Evolutionary conservation across 2,113 vertebrate species (phyloP).

Genomic region (Menura novaehollandiae): DNA sequence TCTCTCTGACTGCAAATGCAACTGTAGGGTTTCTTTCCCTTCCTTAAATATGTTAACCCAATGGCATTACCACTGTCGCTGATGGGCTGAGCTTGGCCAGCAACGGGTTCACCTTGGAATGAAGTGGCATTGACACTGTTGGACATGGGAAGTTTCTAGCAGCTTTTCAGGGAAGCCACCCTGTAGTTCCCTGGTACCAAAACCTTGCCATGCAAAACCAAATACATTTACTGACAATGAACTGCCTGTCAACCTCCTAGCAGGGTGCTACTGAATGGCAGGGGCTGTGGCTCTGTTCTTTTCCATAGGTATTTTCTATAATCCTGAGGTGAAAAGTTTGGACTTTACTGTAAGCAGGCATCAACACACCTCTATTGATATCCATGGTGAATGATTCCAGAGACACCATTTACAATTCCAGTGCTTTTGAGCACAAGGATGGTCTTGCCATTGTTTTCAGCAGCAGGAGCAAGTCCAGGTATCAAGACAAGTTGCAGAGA

Average conservation of each 20-base stretch:
- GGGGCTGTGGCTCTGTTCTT: not conserved
- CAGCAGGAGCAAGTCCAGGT: not conserved
- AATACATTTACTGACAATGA: not conserved
- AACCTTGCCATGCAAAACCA: not conserved
- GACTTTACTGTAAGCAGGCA: not conserved
- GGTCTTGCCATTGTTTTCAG: not conserved
- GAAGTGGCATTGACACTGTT: accelerated
- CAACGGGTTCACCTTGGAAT: accelerated
- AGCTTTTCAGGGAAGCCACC: not conserved
- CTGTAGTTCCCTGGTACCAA: not conserved
- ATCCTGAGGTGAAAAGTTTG: not conserved
- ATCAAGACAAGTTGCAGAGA: not conserved
- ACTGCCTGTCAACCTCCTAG: not conserved
- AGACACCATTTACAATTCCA: not conserved
- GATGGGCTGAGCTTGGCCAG: not conserved
- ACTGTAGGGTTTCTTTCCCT: not conserved
- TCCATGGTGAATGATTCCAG: not conserved
- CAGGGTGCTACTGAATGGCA: not conserved
- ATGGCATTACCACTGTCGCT: accelerated
- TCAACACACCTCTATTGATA: not conserved
- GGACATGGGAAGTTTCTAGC: not conserved
- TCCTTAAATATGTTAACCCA: not conserved
- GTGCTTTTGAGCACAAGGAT: not conserved
- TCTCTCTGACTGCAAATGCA: not conserved
- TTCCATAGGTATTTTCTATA: not conserved